These are phyloP conservation scores for Polietes domitor DNA, from an alignment of 2,888 invertebrate species.

Conservation along the genomic window DNA sequence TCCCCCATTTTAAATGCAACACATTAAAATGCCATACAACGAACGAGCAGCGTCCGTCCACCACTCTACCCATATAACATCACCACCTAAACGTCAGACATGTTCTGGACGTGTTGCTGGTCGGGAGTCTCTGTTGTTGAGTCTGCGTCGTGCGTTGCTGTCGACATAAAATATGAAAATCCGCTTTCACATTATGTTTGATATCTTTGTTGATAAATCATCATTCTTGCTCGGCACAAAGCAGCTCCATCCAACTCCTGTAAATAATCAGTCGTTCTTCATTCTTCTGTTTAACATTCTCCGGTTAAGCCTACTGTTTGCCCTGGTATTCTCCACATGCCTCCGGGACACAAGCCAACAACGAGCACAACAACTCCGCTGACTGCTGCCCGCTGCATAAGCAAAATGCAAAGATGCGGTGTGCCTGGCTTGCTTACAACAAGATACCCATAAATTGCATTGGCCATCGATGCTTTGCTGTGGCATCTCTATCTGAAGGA, in stretches of 20 bases:
- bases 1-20: conserved; percentile 52
- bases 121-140: neutral
- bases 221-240: conserved; percentile 26
- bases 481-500: conserved; percentile 32
- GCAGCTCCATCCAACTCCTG: conserved; percentile 26
- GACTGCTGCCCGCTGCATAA: neutral
- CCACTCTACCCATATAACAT: no score
- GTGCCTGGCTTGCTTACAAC: conserved; percentile 49
- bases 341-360: conserved; percentile 58
- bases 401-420: conserved; percentile 22
- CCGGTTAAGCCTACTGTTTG: conserved; percentile 57
- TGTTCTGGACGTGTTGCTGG: conserved; percentile 17
- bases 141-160: conserved; percentile 15
- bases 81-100: neutral
- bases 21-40: conserved; percentile 53
- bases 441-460: conserved; percentile 68
- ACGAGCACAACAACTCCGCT: conserved; percentile 1
- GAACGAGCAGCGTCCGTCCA: neutral
- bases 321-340: conserved; percentile 54
- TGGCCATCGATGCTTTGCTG: conserved; percentile 60
- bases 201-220: conserved; percentile 66
- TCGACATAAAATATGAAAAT: conserved; percentile 55
- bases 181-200: conserved; percentile 50
- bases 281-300: conserved; percentile 17
- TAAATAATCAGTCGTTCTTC: conserved; percentile 25